Conservation (phyloP, 2,797 vertebrate genomes). For the Taeniopygia guttata region DNA sequence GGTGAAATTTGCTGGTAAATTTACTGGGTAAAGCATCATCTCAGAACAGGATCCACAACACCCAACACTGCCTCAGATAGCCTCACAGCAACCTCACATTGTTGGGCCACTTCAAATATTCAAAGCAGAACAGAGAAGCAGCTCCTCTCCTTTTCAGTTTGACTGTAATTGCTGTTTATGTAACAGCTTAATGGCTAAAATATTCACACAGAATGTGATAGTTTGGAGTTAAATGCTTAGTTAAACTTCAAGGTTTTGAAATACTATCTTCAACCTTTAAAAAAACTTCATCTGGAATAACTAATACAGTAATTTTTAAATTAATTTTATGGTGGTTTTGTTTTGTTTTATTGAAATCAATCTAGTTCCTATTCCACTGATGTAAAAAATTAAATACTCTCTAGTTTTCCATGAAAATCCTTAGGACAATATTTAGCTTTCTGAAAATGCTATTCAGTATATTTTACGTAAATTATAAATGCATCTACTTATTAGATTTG, state of each 20-base stretch:
- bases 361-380: not conserved
- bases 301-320: not conserved
- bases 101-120: not conserved
- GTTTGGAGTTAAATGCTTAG: not conserved
- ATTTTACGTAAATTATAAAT: not conserved
- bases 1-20: not conserved
- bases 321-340: not conserved
- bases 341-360: not conserved
- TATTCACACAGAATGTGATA: not conserved
- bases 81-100: not conserved
- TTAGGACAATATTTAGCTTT: not conserved
- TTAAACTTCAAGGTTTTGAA: not conserved
- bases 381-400: not conserved
- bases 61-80: fast-evolving
- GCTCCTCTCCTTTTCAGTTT: not conserved
- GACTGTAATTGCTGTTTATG: not conserved
- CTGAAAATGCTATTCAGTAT: not conserved
- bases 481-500: not conserved
- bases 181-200: not conserved
- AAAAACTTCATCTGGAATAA: not conserved
- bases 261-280: not conserved
- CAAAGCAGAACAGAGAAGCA: not conserved
- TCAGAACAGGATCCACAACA: not conserved
- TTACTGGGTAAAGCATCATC: not conserved
- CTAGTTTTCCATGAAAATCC: not conserved